phyloP scores from a whole-genome alignment of 2,797 vertebrate genomes.

The Botia kubotai region DNA sequence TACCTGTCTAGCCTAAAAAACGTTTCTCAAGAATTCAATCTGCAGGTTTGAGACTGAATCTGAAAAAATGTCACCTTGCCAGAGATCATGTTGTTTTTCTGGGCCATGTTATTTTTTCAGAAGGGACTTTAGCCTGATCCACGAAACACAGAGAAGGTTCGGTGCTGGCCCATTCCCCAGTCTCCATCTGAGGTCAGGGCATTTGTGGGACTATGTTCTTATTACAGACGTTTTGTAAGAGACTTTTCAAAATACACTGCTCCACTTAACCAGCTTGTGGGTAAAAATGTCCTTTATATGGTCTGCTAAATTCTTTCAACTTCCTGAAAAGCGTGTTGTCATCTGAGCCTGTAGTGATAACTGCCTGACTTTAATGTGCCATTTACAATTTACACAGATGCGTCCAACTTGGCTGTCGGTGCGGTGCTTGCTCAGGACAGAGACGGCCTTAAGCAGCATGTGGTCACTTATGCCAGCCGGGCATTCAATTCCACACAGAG shows the following conservation, averaged over 20 bases:
- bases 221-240: conserved; percentile 19
- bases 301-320: neutral
- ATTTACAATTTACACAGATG: too few species aligned
- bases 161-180: neutral
- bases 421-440: too few species aligned
- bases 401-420: too few species aligned
- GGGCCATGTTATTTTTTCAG: conserved; percentile 12
- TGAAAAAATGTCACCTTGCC: neutral
- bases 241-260: conserved; percentile 13
- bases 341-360: too few species aligned
- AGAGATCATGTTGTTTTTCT: neutral
- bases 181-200: neutral
- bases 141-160: conserved; percentile 7
- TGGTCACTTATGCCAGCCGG: conserved; percentile 28
- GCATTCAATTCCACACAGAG: neutral
- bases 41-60: neutral
- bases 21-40: neutral
- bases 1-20: neutral
- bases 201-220: neutral
- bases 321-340: too few species aligned
- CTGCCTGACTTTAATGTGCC: too few species aligned
- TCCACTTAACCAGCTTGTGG: neutral
- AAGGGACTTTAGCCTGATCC: conserved; percentile 23
- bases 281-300: neutral
- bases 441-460: neutral